phyloP scores from a whole-genome alignment of 2,888 invertebrate genomes.

The Urechis unicinctus region DNA sequence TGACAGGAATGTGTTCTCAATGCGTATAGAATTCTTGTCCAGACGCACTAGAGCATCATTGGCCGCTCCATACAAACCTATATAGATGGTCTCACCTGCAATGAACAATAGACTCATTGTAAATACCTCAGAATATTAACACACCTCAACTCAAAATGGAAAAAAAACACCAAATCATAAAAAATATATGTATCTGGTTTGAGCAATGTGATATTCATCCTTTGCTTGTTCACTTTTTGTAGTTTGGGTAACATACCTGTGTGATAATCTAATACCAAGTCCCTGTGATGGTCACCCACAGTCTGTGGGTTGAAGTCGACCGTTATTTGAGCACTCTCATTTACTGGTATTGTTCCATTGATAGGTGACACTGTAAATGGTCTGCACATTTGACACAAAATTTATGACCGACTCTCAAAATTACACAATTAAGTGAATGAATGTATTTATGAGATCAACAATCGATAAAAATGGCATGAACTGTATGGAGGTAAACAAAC shows the following conservation, averaged over 20 bases:
- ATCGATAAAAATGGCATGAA: not conserved
- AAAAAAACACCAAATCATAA: not conserved
- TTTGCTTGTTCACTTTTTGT: not conserved
- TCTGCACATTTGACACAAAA: conserved; percentile 25
- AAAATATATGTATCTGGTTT: no score
- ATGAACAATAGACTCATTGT: no score
- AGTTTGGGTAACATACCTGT: conserved; percentile 29
- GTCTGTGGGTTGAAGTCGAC: conserved; percentile 44
- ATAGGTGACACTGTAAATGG: conserved; percentile 46
- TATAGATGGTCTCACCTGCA: conserved; percentile 45
- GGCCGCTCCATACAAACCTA: conserved; percentile 44
- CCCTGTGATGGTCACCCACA: conserved; percentile 38
- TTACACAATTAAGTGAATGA: not conserved
- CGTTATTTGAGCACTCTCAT: conserved; percentile 47
- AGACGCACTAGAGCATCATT: conserved; percentile 47
- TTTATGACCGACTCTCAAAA: not conserved
- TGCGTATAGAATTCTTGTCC: conserved; percentile 46
- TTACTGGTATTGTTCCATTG: conserved; percentile 40
- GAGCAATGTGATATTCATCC: no score
- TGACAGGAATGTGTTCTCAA: conserved; percentile 49
- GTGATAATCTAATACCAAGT: conserved; percentile 43
- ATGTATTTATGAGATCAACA: not conserved
- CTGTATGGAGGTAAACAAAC: conserved; percentile 11
- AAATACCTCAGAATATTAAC: not conserved
- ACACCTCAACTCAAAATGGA: not conserved